Evolutionary conservation across 2,797 vertebrate species (phyloP), one percentile per base, ranked within the genome.

Genomic region (Spinus olivaceus): DNA sequence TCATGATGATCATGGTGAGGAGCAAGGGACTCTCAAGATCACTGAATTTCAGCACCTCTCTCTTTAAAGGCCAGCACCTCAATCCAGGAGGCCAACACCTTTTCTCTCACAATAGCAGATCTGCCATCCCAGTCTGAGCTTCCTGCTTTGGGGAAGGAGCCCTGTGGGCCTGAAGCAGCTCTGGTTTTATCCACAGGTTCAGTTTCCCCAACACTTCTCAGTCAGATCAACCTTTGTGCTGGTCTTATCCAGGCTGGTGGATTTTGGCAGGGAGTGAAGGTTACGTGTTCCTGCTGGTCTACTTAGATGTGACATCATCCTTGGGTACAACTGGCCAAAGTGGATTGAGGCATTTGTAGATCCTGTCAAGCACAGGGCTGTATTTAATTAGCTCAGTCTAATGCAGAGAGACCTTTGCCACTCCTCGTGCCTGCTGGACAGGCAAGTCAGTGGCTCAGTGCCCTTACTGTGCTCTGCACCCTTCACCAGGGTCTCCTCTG

Each of bases 381-480:
- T 76, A 41, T 91, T 94, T 97, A 95, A 96, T 93, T 60, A 95
- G 81, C 73, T 95, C 90, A 88, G 1, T 57, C 71, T 96, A 81
- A 96, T 88, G 82, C 76, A 69, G 46, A 42, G 57, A 86, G 80
- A 81, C 72, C 73, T 94, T 93, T 91, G 72, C 76, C 76, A 81
- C 37, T 44, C 37, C 44, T 88, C 0, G 0, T 79, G 59, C 44
- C 84, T 63, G 18, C 50, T 84, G 54, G 84, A 23, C 63, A 2
- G 1, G 0, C 14, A 30, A 49, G 42, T 64, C 57, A 32, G 46
- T 47, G 60, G 17, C 35, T 50, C 23, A 4, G 50, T 39, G 66
- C 37, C 0, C 0, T 37, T 41, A 21, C 63, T 30, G 8, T 56
- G 47, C 16, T 66, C 37, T 76, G 35, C 2, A 7, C 54, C 32